A percentile compares a stretch with the other conserved stretches of the same genome.
These are phyloP conservation scores for Hirtodrosophila duncani DNA, from an alignment of 2,888 invertebrate genomes.

Conservation along the genomic window DNA sequence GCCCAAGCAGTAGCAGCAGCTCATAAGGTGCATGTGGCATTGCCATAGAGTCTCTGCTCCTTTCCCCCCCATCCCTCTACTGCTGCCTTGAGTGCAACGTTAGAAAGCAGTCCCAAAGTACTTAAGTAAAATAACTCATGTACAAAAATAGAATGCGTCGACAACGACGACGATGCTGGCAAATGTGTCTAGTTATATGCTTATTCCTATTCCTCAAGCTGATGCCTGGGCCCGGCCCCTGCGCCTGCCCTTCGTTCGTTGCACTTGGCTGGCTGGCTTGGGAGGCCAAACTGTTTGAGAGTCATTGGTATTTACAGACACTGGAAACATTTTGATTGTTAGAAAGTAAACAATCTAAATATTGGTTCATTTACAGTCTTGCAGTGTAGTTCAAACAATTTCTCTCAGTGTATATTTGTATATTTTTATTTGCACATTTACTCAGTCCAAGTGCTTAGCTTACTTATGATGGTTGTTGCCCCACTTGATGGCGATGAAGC, in stretches of 20 bases:
- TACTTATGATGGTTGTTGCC: slow-evolving; percentile 66
- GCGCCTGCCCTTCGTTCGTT: slow-evolving; percentile 49
- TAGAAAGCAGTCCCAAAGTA: slow-evolving; percentile 63
- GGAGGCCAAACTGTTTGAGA: slow-evolving; percentile 59
- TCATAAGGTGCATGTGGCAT: slow-evolving; percentile 65
- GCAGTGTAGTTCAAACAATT: not conserved
- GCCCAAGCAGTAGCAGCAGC: too few relatives aligned
- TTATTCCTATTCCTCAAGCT: too few relatives aligned
- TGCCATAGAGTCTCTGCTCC: too few relatives aligned
- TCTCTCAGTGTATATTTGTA: not conserved
- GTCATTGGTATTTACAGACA: slow-evolving; percentile 25
- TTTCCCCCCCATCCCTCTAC: too few relatives aligned
- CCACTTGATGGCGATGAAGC: slow-evolving; percentile 58
- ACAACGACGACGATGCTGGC: slow-evolving; percentile 18
- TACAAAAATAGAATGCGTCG: slow-evolving; percentile 52
- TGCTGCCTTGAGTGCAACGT: slow-evolving; percentile 68
- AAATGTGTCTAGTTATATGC: slow-evolving; percentile 43
- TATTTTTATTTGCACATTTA: slow-evolving; percentile 52
- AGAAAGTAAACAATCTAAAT: not conserved
- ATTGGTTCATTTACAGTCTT: not conserved
- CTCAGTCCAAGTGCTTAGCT: slow-evolving; percentile 67
- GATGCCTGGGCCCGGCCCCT: slow-evolving; percentile 58
- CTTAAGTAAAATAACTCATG: slow-evolving; percentile 70
- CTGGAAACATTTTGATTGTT: not conserved
- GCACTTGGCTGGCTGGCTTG: slow-evolving; percentile 58